These are phyloP conservation scores for Eupithecia vulgata DNA, from an alignment of 2,888 invertebrate species.

Conservation along the genomic window DNA sequence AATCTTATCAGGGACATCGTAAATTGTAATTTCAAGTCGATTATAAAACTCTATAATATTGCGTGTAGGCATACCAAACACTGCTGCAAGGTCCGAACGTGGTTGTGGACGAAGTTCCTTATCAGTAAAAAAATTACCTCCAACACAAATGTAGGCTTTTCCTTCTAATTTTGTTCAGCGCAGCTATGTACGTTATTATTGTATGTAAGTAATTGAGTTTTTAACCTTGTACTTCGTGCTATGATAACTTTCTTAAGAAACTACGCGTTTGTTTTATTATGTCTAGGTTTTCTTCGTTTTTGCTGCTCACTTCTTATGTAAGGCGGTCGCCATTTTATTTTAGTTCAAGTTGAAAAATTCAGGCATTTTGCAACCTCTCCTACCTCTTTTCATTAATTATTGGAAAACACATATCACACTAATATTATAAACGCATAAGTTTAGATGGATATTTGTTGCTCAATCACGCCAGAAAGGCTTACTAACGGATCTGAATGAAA, in stretches of 20 bases:
- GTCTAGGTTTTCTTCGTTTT: not conserved
- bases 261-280: not conserved
- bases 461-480: too few relatives aligned
- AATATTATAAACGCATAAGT: too few relatives aligned
- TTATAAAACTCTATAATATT: conserved; percentile 15
- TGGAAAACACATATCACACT: too few relatives aligned
- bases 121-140: conserved; percentile 13
- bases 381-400: too few relatives aligned
- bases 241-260: not conserved
- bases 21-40: conserved; percentile 8
- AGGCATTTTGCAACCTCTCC: not conserved
- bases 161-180: not conserved
- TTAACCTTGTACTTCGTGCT: conserved; percentile 6
- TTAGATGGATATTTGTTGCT: too few relatives aligned
- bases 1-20: not conserved
- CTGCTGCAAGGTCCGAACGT: conserved; percentile 19
- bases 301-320: not conserved
- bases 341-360: not conserved
- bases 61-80: not conserved
- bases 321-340: not conserved
- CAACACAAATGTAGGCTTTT: conserved; percentile 8
- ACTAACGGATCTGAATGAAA: too few relatives aligned
- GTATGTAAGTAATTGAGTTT: not conserved
- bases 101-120: conserved; percentile 13
- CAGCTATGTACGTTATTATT: not conserved